phyloP scores from a whole-genome alignment of 2,888 invertebrate genomes.

The Bellardia pandia region DNA sequence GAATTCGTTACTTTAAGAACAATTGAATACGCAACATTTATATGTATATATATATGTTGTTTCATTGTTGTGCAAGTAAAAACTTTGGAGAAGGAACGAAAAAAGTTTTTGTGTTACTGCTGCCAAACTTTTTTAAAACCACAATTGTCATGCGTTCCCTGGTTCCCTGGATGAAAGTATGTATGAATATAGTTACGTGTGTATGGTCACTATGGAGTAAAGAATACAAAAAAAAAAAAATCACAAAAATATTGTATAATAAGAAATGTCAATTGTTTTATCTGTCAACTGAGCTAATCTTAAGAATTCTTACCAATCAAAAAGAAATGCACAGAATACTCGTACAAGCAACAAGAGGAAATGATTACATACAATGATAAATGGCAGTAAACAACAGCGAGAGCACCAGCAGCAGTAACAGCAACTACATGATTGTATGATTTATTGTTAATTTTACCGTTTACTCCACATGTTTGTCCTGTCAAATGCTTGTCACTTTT shows the following conservation, averaged over 20 bases:
- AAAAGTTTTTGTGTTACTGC: neutral
- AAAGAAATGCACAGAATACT: conserved; percentile 22
- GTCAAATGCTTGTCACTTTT: conserved; percentile 70
- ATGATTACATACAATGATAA: conserved; percentile 34
- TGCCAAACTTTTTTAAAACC: conserved; percentile 23
- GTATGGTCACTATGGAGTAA: conserved; percentile 16
- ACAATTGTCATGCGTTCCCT: conserved; percentile 29
- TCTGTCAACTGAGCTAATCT: conserved; percentile 66
- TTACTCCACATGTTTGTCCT: conserved; percentile 64
- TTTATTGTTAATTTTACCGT: conserved; percentile 69
- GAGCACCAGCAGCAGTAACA: conserved; percentile 2
- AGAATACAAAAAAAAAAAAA: conserved; percentile 15
- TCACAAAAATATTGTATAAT: conserved; percentile 31
- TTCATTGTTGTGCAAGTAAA: conserved; percentile 1
- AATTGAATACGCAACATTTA: conserved; percentile 58
- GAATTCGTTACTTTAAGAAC: conserved; percentile 49
- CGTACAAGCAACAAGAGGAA: neutral
- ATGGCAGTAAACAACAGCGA: conserved; percentile 21
- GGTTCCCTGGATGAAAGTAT: neutral
- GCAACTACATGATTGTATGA: conserved; percentile 52
- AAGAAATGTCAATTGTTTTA: conserved; percentile 68
- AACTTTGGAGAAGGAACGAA: neutral
- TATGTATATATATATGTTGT: no score
- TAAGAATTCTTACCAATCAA: conserved; percentile 49
- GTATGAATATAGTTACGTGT: neutral